Percentiles rank a stretch among this genome's conserved stretches.
Conservation (phyloP, 2,888 invertebrate species). For the Mimas tiliae region DNA sequence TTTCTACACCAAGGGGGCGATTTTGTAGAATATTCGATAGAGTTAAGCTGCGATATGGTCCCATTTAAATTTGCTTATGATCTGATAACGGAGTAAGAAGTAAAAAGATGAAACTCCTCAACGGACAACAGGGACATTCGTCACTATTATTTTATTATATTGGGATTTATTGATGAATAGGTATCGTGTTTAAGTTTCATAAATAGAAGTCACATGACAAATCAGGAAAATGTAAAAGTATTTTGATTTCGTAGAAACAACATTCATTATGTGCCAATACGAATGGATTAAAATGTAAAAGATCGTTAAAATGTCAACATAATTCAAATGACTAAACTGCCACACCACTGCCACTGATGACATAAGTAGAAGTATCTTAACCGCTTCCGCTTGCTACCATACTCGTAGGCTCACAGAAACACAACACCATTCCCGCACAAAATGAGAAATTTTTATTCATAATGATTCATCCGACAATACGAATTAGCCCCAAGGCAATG, state of each 20-base stretch:
- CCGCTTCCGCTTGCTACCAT: not conserved
- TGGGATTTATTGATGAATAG: too few relatives aligned
- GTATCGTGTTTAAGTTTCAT: too few relatives aligned
- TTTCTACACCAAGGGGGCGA: too few relatives aligned
- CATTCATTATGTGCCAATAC: not conserved
- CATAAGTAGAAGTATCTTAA: not conserved
- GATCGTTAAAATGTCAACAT: not conserved
- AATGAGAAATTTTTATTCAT: conserved; percentile 16
- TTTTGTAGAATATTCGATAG: too few relatives aligned
- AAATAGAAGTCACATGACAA: not conserved
- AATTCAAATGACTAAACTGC: conserved; percentile 5
- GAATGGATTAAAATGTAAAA: not conserved
- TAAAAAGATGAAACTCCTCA: too few relatives aligned
- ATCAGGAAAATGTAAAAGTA: not conserved
- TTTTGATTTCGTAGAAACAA: not conserved
- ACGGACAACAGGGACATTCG: too few relatives aligned
- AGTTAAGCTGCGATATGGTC: too few relatives aligned
- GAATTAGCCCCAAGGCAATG: conserved; percentile 52
- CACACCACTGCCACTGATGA: not conserved
- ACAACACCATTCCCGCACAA: not conserved
- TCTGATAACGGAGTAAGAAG: too few relatives aligned
- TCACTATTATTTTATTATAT: too few relatives aligned
- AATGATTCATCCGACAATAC: conserved; percentile 54
- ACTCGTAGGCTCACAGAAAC: not conserved
- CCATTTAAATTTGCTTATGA: too few relatives aligned